A percentile compares a stretch with the other conserved stretches of the same genome.
These are phyloP conservation scores for Myocastor coypus DNA, from an alignment of 2,113 vertebrate genomes.

Conservation along the genomic window DNA sequence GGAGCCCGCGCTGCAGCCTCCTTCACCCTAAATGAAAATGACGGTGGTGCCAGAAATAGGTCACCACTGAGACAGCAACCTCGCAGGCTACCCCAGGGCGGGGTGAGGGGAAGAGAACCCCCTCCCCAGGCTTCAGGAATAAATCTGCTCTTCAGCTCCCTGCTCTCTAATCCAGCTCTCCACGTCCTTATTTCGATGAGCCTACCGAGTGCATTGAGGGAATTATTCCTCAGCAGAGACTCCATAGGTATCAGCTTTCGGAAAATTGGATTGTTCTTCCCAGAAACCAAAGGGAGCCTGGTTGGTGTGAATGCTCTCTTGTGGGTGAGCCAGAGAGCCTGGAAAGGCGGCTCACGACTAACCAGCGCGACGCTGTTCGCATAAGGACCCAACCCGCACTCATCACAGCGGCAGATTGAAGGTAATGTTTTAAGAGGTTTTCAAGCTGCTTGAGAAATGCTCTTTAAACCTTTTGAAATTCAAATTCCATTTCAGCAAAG, in stretches of 20 bases:
- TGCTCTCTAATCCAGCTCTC: neutral
- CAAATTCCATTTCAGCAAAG: constrained; percentile 70
- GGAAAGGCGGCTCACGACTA: neutral
- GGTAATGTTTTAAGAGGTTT: constrained; percentile 78
- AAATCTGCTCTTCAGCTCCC: neutral
- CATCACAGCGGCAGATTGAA: constrained; percentile 65
- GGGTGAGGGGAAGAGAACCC: neutral
- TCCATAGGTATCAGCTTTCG: constrained; percentile 60
- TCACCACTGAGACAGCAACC: constrained; percentile 73
- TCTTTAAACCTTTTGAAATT: constrained; percentile 80
- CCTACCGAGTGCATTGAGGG: neutral
- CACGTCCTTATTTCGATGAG: constrained; percentile 38
- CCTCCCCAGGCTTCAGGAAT: neutral
- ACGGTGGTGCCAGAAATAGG: constrained; percentile 66
- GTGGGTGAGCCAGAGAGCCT: constrained; percentile 40
- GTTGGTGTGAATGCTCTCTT: constrained; percentile 39
- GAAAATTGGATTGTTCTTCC: constrained; percentile 55
- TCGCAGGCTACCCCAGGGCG: constrained; percentile 21
- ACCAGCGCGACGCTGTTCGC: constrained; percentile 37
- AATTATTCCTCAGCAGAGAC: constrained; percentile 54
- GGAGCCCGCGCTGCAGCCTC: constrained; percentile 77
- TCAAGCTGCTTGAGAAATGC: constrained; percentile 76
- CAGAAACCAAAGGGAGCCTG: constrained; percentile 60
- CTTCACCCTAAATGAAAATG: constrained; percentile 84
- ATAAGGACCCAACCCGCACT: constrained; percentile 23